A percentile compares a stretch with the other conserved stretches of the same genome.
Evolutionary conservation across 1,140 invertebrate species (phyloP).

Genomic region (Chironomus tepperi): DNA sequence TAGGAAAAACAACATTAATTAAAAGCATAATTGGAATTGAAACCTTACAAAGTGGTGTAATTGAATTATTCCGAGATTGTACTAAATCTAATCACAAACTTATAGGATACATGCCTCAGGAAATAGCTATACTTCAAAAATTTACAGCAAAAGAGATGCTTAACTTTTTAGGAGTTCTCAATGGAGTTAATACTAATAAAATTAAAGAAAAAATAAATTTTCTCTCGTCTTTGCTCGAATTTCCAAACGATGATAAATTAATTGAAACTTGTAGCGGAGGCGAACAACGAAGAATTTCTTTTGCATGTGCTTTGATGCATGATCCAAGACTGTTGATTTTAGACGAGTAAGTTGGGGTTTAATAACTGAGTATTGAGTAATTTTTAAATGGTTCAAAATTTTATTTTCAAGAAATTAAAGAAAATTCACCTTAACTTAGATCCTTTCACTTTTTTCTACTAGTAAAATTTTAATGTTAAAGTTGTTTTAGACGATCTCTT

Average conservation of each 20-base stretch:
- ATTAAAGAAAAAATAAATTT: slow-evolving; percentile 60
- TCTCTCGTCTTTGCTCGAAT: slow-evolving; percentile 60
- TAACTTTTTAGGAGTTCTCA: slow-evolving; percentile 80
- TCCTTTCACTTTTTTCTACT: too few relatives aligned
- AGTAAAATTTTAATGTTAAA: too few relatives aligned
- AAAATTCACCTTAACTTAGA: too few relatives aligned
- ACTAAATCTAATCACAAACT: slow-evolving; percentile 62
- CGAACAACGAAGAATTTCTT: slow-evolving; percentile 76
- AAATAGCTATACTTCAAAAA: slow-evolving; percentile 77
- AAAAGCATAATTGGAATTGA: slow-evolving; percentile 75
- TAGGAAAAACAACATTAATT: slow-evolving; percentile 76
- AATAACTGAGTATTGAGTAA: too few relatives aligned
- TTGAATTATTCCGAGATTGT: slow-evolving; percentile 66
- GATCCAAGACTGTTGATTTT: slow-evolving; percentile 80
- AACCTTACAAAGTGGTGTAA: slow-evolving; percentile 60
- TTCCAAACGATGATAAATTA: slow-evolving; percentile 53
- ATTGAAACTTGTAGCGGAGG: slow-evolving; percentile 72
- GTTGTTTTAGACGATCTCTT: too few relatives aligned
- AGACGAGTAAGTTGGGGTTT: slow-evolving; percentile 63
- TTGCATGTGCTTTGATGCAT: slow-evolving; percentile 79
- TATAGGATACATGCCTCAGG: slow-evolving; percentile 80
- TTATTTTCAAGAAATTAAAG: too few relatives aligned
- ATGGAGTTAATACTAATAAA: slow-evolving; percentile 57
- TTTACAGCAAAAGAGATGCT: slow-evolving; percentile 79
- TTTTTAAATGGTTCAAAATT: too few relatives aligned